phyloP scores from a whole-genome alignment of 1,140 invertebrate species.

The Ganaspis sp. region DNA sequence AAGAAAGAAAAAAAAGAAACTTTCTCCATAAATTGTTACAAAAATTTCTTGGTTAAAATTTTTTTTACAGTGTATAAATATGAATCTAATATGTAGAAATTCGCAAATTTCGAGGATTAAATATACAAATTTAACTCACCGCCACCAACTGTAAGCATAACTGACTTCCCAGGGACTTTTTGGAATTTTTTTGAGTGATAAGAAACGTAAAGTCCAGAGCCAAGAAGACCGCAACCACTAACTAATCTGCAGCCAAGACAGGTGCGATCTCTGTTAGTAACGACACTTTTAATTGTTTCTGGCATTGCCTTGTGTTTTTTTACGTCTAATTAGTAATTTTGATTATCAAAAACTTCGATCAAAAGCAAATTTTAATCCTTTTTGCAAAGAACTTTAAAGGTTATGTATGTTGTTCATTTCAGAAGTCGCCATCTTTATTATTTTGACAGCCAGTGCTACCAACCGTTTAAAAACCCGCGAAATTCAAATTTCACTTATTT shows the following conservation, averaged over 20 bases:
- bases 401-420: not conserved
- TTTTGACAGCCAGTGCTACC: not conserved
- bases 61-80: too few species aligned
- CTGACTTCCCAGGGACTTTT: constrained; percentile 54
- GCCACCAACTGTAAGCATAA: constrained; percentile 61
- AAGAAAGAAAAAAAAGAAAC: too few species aligned
- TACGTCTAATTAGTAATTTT: not conserved
- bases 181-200: constrained; percentile 66
- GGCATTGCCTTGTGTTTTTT: constrained; percentile 34
- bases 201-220: constrained; percentile 68
- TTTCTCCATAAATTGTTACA: too few species aligned
- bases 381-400: not conserved
- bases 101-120: too few species aligned
- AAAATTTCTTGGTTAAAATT: too few species aligned
- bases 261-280: constrained; percentile 62
- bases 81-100: too few species aligned
- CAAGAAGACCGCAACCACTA: constrained; percentile 70
- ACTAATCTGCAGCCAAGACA: constrained; percentile 69
- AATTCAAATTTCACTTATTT: not conserved
- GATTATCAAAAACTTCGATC: not conserved
- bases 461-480: not conserved
- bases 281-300: constrained; percentile 49
- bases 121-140: constrained; percentile 57
- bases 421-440: not conserved
- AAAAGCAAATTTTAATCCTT: not conserved